Conservation (phyloP, 1,140 invertebrate species). For the Drosophila baimaii region DNA sequence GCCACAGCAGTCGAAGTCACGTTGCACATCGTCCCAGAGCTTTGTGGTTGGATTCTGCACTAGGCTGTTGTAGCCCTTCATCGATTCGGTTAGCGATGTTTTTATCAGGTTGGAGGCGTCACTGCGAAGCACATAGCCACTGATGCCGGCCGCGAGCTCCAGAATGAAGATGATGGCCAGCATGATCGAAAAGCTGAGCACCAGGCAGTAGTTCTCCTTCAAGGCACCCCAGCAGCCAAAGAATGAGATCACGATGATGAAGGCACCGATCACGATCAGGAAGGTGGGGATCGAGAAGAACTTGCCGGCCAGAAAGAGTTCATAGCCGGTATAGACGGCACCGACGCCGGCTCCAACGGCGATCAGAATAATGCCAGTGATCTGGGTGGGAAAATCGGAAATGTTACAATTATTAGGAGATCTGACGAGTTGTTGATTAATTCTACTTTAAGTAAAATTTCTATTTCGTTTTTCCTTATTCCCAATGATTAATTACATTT, state of each 20-base stretch:
- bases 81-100: slow-evolving; percentile 85
- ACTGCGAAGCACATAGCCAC: slow-evolving; percentile 89
- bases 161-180: slow-evolving; percentile 91
- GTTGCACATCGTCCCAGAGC: slow-evolving; percentile 87
- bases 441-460: background rate
- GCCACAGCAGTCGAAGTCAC: slow-evolving; percentile 91
- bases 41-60: slow-evolving; percentile 81
- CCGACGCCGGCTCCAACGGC: slow-evolving; percentile 88
- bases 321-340: slow-evolving; percentile 88
- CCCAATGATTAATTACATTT: background rate
- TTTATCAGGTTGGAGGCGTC: slow-evolving; percentile 85
- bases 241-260: slow-evolving; percentile 93
- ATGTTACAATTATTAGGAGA: background rate
- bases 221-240: slow-evolving; percentile 95
- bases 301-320: slow-evolving; percentile 87
- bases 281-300: slow-evolving; percentile 89
- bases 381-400: slow-evolving; percentile 84
- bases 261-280: slow-evolving; percentile 90
- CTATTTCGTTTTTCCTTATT: too few relatives aligned
- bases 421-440: background rate
- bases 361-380: slow-evolving; percentile 89
- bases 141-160: slow-evolving; percentile 92
- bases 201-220: slow-evolving; percentile 92
- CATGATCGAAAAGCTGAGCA: slow-evolving; percentile 90
- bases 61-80: slow-evolving; percentile 85